These are phyloP conservation scores for Falco punctatus DNA, from an alignment of 2,113 vertebrate genomes.

Conservation along the genomic window DNA sequence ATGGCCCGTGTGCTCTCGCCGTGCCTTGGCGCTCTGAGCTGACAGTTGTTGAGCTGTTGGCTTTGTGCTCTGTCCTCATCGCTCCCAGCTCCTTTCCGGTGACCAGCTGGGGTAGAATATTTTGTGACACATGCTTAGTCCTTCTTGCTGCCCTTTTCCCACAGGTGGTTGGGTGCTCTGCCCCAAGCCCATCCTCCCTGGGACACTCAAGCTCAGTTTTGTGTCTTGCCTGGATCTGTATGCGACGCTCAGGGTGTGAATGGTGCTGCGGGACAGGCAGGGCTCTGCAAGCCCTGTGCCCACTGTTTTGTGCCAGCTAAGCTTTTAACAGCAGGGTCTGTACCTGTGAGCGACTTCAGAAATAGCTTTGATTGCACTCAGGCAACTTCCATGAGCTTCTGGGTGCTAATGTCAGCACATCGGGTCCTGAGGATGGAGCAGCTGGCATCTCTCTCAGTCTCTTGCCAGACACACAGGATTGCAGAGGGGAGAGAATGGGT, in stretches of 20 bases:
- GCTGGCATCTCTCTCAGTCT: not conserved
- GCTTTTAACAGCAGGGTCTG: not conserved
- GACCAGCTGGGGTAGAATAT: not conserved
- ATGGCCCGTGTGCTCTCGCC: not conserved
- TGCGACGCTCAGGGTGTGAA: not conserved
- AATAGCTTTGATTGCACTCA: not conserved
- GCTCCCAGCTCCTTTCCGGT: constrained; percentile 17
- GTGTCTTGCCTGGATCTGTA: not conserved
- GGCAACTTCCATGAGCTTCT: not conserved
- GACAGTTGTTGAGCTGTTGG: constrained; percentile 46
- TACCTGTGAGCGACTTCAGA: not conserved
- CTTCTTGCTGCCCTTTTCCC: not conserved
- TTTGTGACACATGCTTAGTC: not conserved
- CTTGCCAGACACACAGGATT: not conserved
- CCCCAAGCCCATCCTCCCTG: not conserved
- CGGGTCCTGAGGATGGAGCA: not conserved
- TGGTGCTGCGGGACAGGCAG: not conserved
- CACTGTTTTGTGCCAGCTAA: not conserved
- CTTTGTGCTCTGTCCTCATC: constrained; percentile 26
- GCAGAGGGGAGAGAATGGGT: not conserved
- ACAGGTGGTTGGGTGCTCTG: not conserved
- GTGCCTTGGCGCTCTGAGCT: constrained; percentile 19
- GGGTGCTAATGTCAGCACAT: not conserved
- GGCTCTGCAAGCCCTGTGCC: not conserved
- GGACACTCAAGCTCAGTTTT: not conserved